These are phyloP conservation scores for Tyrannus savana DNA, from an alignment of 2,113 vertebrate species.

Conservation along the genomic window DNA sequence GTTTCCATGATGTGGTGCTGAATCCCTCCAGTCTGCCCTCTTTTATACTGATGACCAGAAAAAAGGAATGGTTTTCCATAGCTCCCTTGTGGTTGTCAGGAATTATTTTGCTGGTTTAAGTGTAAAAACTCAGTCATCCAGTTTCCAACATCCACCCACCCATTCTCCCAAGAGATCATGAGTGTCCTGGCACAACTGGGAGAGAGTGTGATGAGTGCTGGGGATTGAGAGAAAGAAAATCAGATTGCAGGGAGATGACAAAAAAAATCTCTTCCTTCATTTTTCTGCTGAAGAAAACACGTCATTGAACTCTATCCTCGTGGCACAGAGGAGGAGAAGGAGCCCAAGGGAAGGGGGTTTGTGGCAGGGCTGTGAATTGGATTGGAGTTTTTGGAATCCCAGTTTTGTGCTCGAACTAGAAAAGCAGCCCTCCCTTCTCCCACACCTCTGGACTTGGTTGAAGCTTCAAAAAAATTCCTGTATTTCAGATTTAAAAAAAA, in stretches of 20 bases:
- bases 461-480: not conserved
- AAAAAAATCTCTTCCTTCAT: not conserved
- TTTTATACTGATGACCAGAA: not conserved
- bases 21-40: not conserved
- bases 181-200: not conserved
- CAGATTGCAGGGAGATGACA: not conserved
- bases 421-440: not conserved
- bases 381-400: not conserved
- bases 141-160: not conserved
- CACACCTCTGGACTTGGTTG: not conserved
- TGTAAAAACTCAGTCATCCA: not conserved
- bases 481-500: not conserved
- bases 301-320: accelerated
- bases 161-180: accelerated
- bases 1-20: not conserved
- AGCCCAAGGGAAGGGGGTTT: not conserved
- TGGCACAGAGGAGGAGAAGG: accelerated
- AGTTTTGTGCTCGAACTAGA: not conserved
- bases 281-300: not conserved
- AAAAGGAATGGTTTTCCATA: not conserved
- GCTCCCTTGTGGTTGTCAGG: not conserved
- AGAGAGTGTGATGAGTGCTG: not conserved
- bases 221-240: not conserved
- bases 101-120: not conserved
- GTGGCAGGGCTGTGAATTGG: not conserved